Conservation (phyloP, 2,797 vertebrate genomes). For the Acanthornis magna region DNA sequence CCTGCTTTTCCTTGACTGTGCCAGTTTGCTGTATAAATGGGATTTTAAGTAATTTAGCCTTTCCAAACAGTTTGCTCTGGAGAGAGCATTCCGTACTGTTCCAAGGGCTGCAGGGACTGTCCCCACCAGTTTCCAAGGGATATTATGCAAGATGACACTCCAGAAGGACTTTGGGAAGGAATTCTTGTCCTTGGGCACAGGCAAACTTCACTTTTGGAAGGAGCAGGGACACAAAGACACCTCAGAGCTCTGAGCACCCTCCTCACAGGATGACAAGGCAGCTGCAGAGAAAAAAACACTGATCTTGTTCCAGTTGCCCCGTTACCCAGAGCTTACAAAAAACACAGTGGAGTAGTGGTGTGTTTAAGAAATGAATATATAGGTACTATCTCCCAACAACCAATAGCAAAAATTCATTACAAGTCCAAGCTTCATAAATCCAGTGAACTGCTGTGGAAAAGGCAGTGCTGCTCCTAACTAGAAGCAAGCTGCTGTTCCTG, state of each 20-base stretch:
- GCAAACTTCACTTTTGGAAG: neutral
- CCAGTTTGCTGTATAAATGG: neutral
- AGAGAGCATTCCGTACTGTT: neutral
- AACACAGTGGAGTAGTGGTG: accelerated
- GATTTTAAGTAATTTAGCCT: neutral
- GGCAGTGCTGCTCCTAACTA: neutral
- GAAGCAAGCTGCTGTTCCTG: neutral
- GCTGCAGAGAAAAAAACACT: neutral
- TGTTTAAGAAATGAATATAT: neutral
- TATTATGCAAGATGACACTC: neutral
- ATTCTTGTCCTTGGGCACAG: neutral
- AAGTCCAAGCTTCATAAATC: neutral
- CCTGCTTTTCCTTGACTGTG: neutral
- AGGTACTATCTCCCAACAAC: neutral
- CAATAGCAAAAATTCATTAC: neutral
- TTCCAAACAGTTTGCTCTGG: neutral
- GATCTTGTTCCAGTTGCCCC: neutral
- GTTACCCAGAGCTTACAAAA: neutral
- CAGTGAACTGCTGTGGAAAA: neutral
- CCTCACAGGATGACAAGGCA: neutral
- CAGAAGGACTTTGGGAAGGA: neutral
- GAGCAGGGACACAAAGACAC: neutral
- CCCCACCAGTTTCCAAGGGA: neutral
- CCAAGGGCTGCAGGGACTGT: accelerated
- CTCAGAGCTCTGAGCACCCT: neutral